These are phyloP conservation scores for Pterocles gutturalis DNA, from an alignment of 2,113 vertebrate genomes.

Conservation along the genomic window DNA sequence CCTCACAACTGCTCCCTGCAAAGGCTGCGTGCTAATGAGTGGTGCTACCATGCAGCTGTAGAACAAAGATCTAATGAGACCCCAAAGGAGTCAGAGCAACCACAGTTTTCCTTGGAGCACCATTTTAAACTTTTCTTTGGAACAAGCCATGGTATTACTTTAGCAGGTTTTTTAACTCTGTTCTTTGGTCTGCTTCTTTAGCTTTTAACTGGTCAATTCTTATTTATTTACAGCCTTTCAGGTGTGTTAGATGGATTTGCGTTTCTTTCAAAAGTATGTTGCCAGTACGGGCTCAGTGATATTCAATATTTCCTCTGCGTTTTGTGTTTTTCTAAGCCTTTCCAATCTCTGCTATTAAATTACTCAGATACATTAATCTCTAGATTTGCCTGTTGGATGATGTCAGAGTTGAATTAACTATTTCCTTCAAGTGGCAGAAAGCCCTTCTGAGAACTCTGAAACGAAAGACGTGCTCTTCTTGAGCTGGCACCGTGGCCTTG, in stretches of 20 bases:
- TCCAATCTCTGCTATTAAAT: background rate
- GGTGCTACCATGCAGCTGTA: background rate
- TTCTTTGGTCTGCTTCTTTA: background rate
- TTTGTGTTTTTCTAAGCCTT: background rate
- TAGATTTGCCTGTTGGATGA: background rate
- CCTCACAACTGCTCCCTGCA: background rate
- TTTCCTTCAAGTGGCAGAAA: background rate
- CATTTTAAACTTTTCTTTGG: background rate
- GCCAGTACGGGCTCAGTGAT: background rate
- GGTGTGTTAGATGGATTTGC: background rate
- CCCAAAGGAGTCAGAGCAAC: conserved; percentile 55
- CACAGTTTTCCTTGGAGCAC: background rate
- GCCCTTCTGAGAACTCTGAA: background rate
- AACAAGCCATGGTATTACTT: background rate
- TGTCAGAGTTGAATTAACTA: background rate
- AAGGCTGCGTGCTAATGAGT: conserved; percentile 5
- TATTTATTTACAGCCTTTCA: background rate
- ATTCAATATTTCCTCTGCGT: background rate
- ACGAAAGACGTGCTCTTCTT: background rate
- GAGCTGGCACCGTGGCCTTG: fast-evolving
- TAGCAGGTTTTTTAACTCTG: background rate
- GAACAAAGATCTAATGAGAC: conserved; percentile 68
- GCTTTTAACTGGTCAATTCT: background rate
- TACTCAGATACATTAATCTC: background rate
- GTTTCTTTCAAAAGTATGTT: background rate